A percentile compares a stretch with the other conserved stretches of the same genome.
These are phyloP conservation scores for Paramuricea clavata DNA, from an alignment of 92 coral and sea anemone species.

Conservation along the genomic window DNA sequence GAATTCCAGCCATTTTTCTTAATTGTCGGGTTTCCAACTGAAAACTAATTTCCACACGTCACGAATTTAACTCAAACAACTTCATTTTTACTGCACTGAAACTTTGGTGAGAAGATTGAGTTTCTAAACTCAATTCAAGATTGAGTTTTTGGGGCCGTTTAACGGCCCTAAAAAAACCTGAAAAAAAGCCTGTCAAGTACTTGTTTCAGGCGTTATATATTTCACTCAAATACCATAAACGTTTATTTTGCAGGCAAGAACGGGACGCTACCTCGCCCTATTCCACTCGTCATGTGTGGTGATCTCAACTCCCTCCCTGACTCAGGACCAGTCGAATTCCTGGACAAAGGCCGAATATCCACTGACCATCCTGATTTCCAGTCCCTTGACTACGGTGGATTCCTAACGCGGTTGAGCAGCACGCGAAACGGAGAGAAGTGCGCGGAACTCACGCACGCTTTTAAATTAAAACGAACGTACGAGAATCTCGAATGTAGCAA, in stretches of 20 bases:
- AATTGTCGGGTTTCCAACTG: too few relatives aligned
- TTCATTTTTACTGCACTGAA: too few relatives aligned
- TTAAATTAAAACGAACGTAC: slow-evolving; percentile 87
- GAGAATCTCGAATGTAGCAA: slow-evolving; percentile 89
- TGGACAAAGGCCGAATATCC: slow-evolving; percentile 92
- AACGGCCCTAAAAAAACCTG: too few relatives aligned
- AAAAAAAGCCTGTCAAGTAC: too few relatives aligned
- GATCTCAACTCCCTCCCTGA: slow-evolving; percentile 97
- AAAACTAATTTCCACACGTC: too few relatives aligned
- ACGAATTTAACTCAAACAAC: too few relatives aligned
- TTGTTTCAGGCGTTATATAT: too few relatives aligned
- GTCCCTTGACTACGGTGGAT: slow-evolving; percentile 94
- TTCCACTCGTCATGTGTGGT: slow-evolving; percentile 96
- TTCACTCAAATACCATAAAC: too few relatives aligned
- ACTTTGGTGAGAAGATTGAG: too few relatives aligned
- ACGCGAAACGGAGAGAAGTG: slow-evolving; percentile 82
- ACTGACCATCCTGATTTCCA: slow-evolving; percentile 94
- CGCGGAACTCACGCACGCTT: slow-evolving; percentile 91
- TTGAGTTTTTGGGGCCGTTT: too few relatives aligned
- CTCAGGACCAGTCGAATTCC: slow-evolving; percentile 95
- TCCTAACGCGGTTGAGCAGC: slow-evolving; percentile 87
- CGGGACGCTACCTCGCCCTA: slow-evolving; percentile 91
- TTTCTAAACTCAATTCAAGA: too few relatives aligned
- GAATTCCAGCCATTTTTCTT: too few relatives aligned
- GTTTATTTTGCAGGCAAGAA: slow-evolving; percentile 81